Base-by-base conservation (phyloP, 2,888 invertebrate genomes). In the Drosophila setosimentum region DNA sequence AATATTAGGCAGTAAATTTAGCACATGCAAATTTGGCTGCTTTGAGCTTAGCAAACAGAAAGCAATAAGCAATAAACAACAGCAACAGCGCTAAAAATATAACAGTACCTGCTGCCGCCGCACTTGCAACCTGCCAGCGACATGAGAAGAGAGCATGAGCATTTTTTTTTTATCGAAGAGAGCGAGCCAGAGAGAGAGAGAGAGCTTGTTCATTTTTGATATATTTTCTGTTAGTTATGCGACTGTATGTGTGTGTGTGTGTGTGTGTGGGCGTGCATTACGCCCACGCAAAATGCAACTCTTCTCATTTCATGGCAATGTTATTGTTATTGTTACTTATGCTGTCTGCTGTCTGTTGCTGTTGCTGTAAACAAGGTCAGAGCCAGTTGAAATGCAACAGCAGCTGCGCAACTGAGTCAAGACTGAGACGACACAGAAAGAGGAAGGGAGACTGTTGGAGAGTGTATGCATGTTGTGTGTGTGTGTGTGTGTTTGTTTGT, bases 331-430 rank as follows among this genome's bases (percentile, higher is more conserved):
- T 60, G 27, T 61, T 37, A 32, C 21, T 68, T 48, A 13, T 68
- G 27, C 40, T 72, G 45, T 48, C 18, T 72, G 48, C 48, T 64
- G 33, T 35, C 50, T 37, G 55, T 54, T 70, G 70, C 63, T 68
- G 37, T 73, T 35, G 71, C 51, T 53, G 75, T 78, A 78, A 91
- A 90, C 89, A 91, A 91, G 91, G 90, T 90, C 87, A 90, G 78
- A 87, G 83, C 86, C 78, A 87, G 83, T 87, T 84, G 81, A 81
- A 81, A 78, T 73, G 82, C 84, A 78, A 42, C 58, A 48, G 35
- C 67, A 68, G 59, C 33, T 49, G 59, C 42, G 24, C 24, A 35
- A 13, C 35, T 27, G 33, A 16, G 33, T 24, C 33, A 35, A 18
- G 48, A 49, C 30, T 37, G 21, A 16, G 37, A 42, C 16, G 37